Evolutionary conservation across 2,113 vertebrate species (phyloP).

Genomic region (Aegypius monachus): DNA sequence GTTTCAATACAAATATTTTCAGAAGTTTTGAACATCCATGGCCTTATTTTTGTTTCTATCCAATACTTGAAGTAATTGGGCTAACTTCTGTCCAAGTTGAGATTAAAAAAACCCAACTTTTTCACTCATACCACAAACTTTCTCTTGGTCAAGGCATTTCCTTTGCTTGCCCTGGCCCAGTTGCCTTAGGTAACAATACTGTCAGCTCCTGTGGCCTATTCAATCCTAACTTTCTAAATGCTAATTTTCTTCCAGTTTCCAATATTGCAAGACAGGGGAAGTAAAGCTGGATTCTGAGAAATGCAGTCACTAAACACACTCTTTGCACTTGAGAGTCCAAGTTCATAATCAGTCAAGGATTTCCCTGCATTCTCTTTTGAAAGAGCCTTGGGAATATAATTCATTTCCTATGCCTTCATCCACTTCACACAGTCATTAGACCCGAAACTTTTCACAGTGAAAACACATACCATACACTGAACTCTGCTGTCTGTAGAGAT

Average conservation of each 20-base stretch:
- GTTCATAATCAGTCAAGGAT: not conserved
- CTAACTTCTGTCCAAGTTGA: not conserved
- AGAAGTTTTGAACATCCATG: not conserved
- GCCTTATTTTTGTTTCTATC: not conserved
- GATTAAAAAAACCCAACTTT: not conserved
- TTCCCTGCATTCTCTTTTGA: not conserved
- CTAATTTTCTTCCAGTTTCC: not conserved
- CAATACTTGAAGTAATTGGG: not conserved
- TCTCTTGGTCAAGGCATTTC: not conserved
- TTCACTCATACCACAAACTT: not conserved
- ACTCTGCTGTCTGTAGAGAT: not conserved
- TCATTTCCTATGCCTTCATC: not conserved
- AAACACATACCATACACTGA: not conserved
- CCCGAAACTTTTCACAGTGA: not conserved
- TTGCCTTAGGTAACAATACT: not conserved
- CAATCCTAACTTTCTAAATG: not conserved
- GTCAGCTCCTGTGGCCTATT: not conserved
- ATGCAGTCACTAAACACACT: not conserved
- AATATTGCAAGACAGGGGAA: not conserved
- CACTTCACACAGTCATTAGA: not conserved
- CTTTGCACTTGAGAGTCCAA: not conserved
- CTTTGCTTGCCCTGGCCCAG: not conserved
- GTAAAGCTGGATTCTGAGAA: not conserved
- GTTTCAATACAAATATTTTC: not conserved
- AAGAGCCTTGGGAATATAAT: not conserved